phyloP scores from a whole-genome alignment of 2,797 vertebrate genomes.

The Syndactyla subalaris region DNA sequence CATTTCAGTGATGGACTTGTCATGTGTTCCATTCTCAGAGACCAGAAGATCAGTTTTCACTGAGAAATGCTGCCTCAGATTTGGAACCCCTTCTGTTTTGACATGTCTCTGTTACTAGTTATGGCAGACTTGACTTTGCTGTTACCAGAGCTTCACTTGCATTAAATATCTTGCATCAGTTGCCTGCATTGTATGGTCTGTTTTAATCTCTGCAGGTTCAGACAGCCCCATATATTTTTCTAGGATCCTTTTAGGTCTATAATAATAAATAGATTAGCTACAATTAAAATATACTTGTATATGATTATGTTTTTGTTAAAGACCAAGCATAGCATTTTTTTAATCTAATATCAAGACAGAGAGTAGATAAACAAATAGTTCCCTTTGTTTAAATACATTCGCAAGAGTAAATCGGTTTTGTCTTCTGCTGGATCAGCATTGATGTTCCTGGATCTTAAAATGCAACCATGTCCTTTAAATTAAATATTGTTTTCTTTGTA shows the following conservation, averaged over 20 bases:
- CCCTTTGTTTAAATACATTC: background rate
- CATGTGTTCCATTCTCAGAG: background rate
- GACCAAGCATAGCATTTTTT: background rate
- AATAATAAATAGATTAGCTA: background rate
- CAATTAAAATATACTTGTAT: background rate
- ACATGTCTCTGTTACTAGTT: background rate
- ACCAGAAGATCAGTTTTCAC: background rate
- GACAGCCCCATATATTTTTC: background rate
- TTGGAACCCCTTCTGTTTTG: background rate
- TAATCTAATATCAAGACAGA: background rate
- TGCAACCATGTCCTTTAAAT: background rate
- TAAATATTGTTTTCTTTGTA: background rate
- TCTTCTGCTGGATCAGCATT: background rate
- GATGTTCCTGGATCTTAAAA: background rate
- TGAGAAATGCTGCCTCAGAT: background rate
- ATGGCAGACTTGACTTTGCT: background rate
- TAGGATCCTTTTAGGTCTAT: background rate
- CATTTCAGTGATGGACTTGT: background rate
- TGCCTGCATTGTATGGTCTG: background rate
- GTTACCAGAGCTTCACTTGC: background rate
- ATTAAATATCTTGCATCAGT: background rate
- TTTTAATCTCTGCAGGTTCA: background rate
- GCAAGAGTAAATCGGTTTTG: background rate
- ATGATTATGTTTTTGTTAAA: background rate
- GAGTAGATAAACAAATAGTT: background rate